Percentiles rank a stretch among this genome's conserved stretches.
Conservation (phyloP, 2,113 vertebrate genomes). For the Tachycineta bicolor region DNA sequence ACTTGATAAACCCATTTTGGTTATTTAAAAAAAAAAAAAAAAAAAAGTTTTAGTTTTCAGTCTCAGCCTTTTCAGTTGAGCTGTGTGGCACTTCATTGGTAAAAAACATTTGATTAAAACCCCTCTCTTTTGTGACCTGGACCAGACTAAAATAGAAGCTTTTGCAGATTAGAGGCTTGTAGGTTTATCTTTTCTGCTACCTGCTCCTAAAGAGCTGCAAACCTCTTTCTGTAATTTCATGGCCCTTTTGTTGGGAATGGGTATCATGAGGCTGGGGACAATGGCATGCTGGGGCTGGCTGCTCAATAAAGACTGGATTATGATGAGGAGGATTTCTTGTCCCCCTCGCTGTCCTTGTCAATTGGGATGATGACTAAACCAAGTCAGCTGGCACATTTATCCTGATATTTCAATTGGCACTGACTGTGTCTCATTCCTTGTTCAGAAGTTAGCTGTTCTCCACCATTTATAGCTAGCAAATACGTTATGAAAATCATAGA, state of each 20-base stretch:
- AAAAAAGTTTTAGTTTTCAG: not conserved
- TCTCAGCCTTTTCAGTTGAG: not conserved
- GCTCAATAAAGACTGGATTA: conserved; percentile 47
- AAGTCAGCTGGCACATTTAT: not conserved
- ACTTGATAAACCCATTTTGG: not conserved
- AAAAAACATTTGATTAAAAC: not conserved
- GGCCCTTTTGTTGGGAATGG: conserved; percentile 32
- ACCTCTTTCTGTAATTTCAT: conserved; percentile 23
- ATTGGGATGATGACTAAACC: not conserved
- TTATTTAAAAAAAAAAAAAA: not conserved
- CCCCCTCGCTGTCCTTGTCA: not conserved
- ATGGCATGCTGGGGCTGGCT: conserved; percentile 17
- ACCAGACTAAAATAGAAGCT: conserved; percentile 3
- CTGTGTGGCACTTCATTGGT: not conserved
- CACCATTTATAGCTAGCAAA: not conserved
- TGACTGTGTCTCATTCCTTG: not conserved
- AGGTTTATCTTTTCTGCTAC: conserved; percentile 37
- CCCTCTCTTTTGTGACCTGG: not conserved
- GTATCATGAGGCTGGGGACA: not conserved
- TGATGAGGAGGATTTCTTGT: not conserved
- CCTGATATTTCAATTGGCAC: not conserved
- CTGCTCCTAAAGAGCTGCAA: not conserved
- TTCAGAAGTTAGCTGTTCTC: not conserved
- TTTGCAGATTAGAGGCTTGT: conserved; percentile 19
- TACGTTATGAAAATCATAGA: not conserved